Evolutionary conservation across 2,888 invertebrate species (phyloP).

Genomic region (Sesia bembeciformis): DNA sequence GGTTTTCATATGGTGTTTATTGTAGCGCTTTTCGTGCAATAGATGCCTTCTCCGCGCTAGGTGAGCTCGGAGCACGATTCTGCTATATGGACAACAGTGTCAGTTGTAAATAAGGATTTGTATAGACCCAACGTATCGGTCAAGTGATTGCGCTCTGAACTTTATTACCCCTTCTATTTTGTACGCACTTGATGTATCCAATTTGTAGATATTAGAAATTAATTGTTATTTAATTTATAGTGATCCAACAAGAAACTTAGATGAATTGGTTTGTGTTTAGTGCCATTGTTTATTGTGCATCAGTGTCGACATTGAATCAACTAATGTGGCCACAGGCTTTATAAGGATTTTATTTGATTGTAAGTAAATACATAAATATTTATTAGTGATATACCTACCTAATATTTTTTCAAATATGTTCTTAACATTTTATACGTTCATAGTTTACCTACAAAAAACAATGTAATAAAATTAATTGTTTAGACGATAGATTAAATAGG

Average conservation of each 20-base stretch:
- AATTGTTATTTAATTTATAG: constrained; percentile 15
- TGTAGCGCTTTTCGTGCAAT: constrained; percentile 42
- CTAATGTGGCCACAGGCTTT: constrained; percentile 35
- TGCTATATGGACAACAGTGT: constrained; percentile 67
- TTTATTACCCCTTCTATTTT: constrained; percentile 36
- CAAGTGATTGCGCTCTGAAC: constrained; percentile 46
- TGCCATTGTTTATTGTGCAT: constrained; percentile 52
- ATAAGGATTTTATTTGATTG: constrained; percentile 45
- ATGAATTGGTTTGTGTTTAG: constrained; percentile 35
- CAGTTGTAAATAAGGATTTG: constrained; percentile 75
- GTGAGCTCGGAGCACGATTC: constrained; percentile 50
- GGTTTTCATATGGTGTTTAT: constrained; percentile 49
- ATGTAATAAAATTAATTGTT: too few relatives aligned
- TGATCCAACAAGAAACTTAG: constrained; percentile 56
- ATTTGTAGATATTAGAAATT: neutral
- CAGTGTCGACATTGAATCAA: constrained; percentile 44
- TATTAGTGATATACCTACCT: too few relatives aligned
- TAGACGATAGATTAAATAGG: too few relatives aligned
- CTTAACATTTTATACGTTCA: too few relatives aligned
- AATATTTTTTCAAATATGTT: too few relatives aligned
- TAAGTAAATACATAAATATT: constrained; percentile 29
- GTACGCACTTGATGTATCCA: constrained; percentile 14
- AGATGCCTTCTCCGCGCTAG: constrained; percentile 55
- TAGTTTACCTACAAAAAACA: too few relatives aligned
- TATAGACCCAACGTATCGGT: constrained; percentile 70